phyloP scores from a whole-genome alignment of 2,888 invertebrate species.

The Cinara cedri region DNA sequence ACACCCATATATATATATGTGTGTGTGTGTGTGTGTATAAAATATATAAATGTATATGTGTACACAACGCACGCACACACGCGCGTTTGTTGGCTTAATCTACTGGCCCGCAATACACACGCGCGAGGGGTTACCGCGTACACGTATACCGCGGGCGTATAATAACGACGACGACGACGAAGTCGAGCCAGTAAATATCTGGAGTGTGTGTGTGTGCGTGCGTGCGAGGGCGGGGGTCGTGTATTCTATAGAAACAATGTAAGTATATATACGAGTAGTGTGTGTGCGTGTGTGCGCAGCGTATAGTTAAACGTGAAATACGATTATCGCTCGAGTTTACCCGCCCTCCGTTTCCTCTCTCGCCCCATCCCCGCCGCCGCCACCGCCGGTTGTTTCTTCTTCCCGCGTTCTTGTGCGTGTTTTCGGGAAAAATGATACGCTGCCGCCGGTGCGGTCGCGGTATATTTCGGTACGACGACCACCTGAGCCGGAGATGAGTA shows the following conservation, averaged over 20 bases:
- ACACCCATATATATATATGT: not conserved
- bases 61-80: no score
- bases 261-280: not conserved
- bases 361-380: not conserved
- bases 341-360: no score
- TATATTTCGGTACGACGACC: not conserved
- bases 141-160: not conserved
- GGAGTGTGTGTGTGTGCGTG: not conserved
- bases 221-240: not conserved
- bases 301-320: conserved; percentile 36
- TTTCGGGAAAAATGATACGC: no score
- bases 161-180: not conserved
- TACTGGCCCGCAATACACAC: not conserved
- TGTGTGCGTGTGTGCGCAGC: not conserved
- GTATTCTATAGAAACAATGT: not conserved
- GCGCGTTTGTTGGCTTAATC: conserved; percentile 35
- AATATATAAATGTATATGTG: not conserved
- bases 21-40: conserved; percentile 3
- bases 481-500: not conserved
- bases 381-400: not conserved
- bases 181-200: not conserved
- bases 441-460: not conserved
- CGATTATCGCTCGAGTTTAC: conserved; percentile 31
- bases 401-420: no score
- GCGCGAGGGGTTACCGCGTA: no score